phyloP scores from a whole-genome alignment of 2,113 vertebrate genomes.

The Tupaia chinensis region DNA sequence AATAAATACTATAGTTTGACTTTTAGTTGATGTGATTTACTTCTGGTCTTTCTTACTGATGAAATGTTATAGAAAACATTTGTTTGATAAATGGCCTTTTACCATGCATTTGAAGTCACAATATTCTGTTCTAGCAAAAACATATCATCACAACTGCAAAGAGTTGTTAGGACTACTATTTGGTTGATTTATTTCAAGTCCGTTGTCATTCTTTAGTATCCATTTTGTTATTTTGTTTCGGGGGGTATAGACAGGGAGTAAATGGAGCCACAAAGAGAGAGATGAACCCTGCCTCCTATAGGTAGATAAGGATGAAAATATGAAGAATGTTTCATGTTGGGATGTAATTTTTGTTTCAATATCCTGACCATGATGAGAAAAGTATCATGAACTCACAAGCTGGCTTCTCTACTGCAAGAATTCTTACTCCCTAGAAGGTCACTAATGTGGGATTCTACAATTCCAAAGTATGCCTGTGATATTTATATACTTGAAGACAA shows the following conservation, averaged over 20 bases:
- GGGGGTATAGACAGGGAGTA: neutral
- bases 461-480: neutral
- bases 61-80: neutral
- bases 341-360: neutral
- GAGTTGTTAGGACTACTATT: neutral
- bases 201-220: neutral
- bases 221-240: neutral
- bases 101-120: neutral
- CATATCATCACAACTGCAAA: neutral
- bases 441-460: neutral
- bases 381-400: neutral
- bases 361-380: neutral
- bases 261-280: neutral
- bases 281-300: accelerated
- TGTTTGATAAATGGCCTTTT: constrained; percentile 19
- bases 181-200: neutral
- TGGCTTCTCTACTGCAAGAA: neutral
- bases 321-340: neutral
- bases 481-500: neutral
- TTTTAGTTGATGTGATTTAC: neutral
- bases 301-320: neutral
- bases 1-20: neutral
- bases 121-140: constrained; percentile 1
- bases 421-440: neutral
- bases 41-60: neutral